phyloP scores from a whole-genome alignment of 2,888 invertebrate genomes.

The Andrena bucephala region DNA sequence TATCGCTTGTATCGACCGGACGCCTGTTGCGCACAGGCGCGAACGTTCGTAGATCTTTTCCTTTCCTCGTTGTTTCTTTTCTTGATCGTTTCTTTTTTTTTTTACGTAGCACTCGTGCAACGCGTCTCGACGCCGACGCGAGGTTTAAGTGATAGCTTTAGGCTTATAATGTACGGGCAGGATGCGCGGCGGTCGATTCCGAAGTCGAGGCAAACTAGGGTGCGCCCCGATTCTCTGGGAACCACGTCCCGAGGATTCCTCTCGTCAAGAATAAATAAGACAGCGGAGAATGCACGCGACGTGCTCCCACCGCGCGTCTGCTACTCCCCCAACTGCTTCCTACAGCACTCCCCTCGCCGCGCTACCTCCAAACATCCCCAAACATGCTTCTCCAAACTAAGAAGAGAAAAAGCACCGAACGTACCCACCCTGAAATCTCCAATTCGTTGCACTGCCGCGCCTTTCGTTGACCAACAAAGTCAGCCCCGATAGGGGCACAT shows the following conservation, averaged over 20 bases:
- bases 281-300: background rate
- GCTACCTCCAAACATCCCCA: too few species aligned
- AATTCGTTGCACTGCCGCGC: too few species aligned
- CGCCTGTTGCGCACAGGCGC: slow-evolving; percentile 25
- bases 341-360: too few species aligned
- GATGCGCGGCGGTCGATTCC: slow-evolving; percentile 46
- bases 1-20: slow-evolving; percentile 24
- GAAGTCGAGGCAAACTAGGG: slow-evolving; percentile 49
- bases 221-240: slow-evolving; percentile 48
- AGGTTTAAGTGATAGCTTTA: slow-evolving; percentile 57
- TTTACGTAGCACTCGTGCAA: slow-evolving; percentile 50
- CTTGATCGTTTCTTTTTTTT: slow-evolving; percentile 16
- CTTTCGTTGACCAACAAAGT: background rate
- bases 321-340: too few species aligned
- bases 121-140: slow-evolving; percentile 57
- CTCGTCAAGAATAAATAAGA: background rate
- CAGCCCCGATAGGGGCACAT: slow-evolving; percentile 2
- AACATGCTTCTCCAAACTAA: too few species aligned
- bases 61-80: background rate
- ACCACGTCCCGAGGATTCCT: slow-evolving; percentile 26
- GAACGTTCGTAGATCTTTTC: slow-evolving; percentile 34
- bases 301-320: too few species aligned
- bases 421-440: too few species aligned
- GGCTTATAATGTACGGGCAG: slow-evolving; percentile 39
- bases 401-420: too few species aligned